Base-by-base conservation (phyloP, 23 tunicate genomes). In the Trididemnum clinides region DNA sequence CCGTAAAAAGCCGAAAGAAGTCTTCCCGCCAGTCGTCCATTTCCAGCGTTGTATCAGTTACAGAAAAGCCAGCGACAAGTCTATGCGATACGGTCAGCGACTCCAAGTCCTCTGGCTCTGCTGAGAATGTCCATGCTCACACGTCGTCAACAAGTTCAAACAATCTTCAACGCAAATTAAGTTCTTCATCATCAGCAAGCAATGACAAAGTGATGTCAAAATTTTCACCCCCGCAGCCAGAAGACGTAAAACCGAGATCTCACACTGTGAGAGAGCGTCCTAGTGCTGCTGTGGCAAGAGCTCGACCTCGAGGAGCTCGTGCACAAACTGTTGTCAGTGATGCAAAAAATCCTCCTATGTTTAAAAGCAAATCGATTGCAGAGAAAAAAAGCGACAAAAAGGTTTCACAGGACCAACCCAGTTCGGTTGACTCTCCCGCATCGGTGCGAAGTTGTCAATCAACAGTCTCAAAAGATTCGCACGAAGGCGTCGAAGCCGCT, bases 261-360 rank as follows among this genome's bases (percentile, higher is more conserved):
- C 23, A 62, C 74, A 26, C 51, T 64, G 82, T 36, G 1, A 33
- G 88, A 7, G 57, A 73, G 34, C 88, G 81, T 15, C 88, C 88
- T 37, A 54, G 83, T 22, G 72, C 73, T 20, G 54, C 88, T 1
- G 38, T 51, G 20, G 88, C 88, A 5, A 51, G 88, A 23, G 82
- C 92, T 0, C 80, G 92, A 33, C 86, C 92, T n/a, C 51, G 87
- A 32, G 82, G 86, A 2, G 54, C 35, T 29, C 62, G 66, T 0
- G 51, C 65, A 2, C 59, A 26, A 28, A 39, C 83, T 0, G 78
- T 22, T 51, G 36, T 70, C 12, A 80, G 49, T 28, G 81, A 80
- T 38, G 33, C 91, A 19, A 80, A 80, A 2, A 88, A 88, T 62
- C 92, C 92, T 19, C 92, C 92, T 34, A 88, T 88, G 92, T 88